A percentile compares a stretch with the other conserved stretches of the same genome.
Conservation (phyloP, 2,797 vertebrate genomes). For the Rachycentron canadum region DNA sequence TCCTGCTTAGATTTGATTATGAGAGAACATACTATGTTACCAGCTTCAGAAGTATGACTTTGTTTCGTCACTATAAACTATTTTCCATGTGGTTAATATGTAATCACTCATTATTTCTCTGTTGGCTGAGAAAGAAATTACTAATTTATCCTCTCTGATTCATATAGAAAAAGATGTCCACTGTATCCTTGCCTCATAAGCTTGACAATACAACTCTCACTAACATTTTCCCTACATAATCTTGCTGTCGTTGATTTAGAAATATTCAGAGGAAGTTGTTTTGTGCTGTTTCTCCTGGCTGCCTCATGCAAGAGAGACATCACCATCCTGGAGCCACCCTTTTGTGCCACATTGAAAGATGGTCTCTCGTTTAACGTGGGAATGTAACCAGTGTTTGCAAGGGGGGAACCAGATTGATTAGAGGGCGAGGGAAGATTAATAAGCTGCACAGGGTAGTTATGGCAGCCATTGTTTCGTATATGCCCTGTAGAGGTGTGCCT, state of each 20-base stretch:
- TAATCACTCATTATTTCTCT: conserved; percentile 21
- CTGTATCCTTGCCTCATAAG: conserved; percentile 32
- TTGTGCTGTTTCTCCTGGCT: conserved; percentile 75
- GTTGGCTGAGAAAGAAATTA: conserved; percentile 27
- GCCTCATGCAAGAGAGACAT: conserved; percentile 82
- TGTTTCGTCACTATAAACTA: conserved; percentile 32
- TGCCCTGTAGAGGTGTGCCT: conserved; percentile 88
- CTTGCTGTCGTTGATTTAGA: conserved; percentile 73
- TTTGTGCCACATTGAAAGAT: conserved; percentile 85
- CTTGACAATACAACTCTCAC: conserved; percentile 38
- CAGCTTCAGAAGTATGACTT: conserved; percentile 32
- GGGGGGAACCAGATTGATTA: conserved; percentile 92
- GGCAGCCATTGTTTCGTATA: conserved; percentile 94
- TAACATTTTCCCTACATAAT: conserved; percentile 65
- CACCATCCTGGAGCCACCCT: conserved; percentile 79
- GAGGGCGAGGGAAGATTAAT: conserved; percentile 90
- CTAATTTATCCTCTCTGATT: conserved; percentile 27
- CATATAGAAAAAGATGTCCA: conserved; percentile 38
- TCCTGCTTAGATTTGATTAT: conserved; percentile 45
- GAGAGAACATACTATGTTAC: conserved; percentile 46
- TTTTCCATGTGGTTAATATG: conserved; percentile 28
- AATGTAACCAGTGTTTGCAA: conserved; percentile 84
- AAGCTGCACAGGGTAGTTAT: conserved; percentile 90
- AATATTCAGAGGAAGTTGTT: conserved; percentile 79
- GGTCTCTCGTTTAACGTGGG: conserved; percentile 81